Conservation (phyloP, 35 echinoderm and acorn worm genomes). For the Ptychodera flava region DNA sequence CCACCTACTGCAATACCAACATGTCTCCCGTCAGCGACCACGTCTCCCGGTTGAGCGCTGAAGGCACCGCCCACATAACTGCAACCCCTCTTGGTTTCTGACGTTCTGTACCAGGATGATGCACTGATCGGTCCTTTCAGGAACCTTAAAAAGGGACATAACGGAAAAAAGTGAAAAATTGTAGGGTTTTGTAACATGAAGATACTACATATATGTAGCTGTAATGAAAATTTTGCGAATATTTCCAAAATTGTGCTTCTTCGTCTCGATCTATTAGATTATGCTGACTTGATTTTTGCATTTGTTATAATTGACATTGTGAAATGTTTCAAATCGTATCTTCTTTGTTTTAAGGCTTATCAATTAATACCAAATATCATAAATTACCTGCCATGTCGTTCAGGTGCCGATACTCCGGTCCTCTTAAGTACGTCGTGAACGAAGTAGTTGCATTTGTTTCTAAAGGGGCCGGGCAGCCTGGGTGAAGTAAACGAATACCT, state of each 20-base stretch:
- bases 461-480: too few species aligned
- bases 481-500: background rate
- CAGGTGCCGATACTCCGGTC: background rate
- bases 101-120: background rate
- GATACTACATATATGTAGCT: too few species aligned
- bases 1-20: background rate
- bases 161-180: background rate
- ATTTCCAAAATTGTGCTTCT: too few species aligned
- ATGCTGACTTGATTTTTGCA: too few species aligned
- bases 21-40: background rate
- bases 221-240: too few species aligned
- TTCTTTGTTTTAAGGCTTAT: too few species aligned
- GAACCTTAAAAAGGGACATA: background rate
- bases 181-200: too few species aligned
- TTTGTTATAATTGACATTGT: too few species aligned
- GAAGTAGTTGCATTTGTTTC: background rate
- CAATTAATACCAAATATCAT: too few species aligned
- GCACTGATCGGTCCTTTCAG: background rate
- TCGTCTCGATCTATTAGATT: too few species aligned
- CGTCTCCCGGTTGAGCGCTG: background rate
- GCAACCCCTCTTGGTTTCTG: background rate
- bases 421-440: background rate
- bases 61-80: background rate
- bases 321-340: too few species aligned
- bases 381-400: background rate